Base-by-base conservation (phyloP, 2,888 invertebrate genomes). In the Dryobota labecula region DNA sequence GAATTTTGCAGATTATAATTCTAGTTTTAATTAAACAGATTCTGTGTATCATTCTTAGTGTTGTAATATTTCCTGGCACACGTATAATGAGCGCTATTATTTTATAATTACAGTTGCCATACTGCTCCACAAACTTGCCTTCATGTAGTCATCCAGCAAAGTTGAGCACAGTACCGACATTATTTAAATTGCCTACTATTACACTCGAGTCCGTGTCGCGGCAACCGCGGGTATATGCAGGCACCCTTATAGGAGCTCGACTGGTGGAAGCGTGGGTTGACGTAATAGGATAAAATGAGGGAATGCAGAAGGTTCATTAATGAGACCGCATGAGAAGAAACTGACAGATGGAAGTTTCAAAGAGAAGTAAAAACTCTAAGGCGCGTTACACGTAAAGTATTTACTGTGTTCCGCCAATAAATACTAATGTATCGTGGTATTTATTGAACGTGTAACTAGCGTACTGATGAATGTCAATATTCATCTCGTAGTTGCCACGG, bases 151-250 rank as follows among this genome's bases (percentile, higher is more conserved):
- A 45, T 76, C 65, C 65, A 76, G 69, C 62, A 58, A 62, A 67
- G 54, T 69, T 36, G 65, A 69, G 61, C 51, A 72, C 53, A 70
- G 70, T 30, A 58, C 61, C n/a, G 24, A 65, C 69, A 73, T 82
- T 84, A 74, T 81, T 84, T 78, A 74, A 83, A 81, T 84, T 73
- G 64, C 64, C 68, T 71, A 33, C 57, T 76, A 72, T 84, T 75
- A 83, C 54, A 63, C 38, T 60, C 53, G 63, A 68, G 65, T 51
- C 76, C 60, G 56, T 78, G 73, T 53, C 66, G 78, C 45, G 36
- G 51, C 45, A 71, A 56, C 70, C 73, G 64, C 75, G 64, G 78
- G 57, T 73, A 71, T 76, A 54, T 70, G 71, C 24, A 70, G n/a
- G n/a, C 62, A 47, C 15, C 73, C 67, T 82, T 82, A 78, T n/a